Conservation (phyloP, 2,797 vertebrate species). For the Momotus momota region DNA sequence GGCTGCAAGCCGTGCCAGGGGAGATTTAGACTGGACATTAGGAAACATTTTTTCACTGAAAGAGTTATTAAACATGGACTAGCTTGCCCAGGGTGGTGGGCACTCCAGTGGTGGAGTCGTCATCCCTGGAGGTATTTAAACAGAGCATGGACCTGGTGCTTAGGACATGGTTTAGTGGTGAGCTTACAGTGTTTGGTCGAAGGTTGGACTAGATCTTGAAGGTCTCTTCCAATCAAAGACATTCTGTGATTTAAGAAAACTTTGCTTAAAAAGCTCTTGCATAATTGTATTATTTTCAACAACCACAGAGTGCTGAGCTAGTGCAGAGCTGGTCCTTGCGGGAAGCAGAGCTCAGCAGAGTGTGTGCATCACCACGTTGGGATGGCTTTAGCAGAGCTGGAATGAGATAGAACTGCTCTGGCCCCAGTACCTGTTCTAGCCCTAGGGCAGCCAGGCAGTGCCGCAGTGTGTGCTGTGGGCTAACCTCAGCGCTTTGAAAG, state of each 20-base stretch:
- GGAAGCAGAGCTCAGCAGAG: rapidly evolving
- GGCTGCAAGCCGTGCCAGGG: too few relatives aligned
- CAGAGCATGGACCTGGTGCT: too few relatives aligned
- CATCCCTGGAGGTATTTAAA: too few relatives aligned
- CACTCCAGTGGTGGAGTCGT: too few relatives aligned
- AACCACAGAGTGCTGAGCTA: rapidly evolving
- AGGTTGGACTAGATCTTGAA: too few relatives aligned
- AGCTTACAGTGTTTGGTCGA: too few relatives aligned
- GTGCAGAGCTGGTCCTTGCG: not conserved
- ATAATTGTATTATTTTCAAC: not conserved
- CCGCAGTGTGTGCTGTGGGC: not conserved
- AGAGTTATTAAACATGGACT: too few relatives aligned
- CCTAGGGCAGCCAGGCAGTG: not conserved
- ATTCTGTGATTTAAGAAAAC: not conserved
- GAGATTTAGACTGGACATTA: too few relatives aligned
- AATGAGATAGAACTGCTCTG: not conserved
- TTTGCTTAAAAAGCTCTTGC: not conserved
- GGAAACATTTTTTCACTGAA: too few relatives aligned
- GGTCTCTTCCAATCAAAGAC: too few relatives aligned
- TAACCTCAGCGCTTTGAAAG: not conserved
- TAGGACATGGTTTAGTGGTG: too few relatives aligned
- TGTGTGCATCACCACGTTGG: not conserved
- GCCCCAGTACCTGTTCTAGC: not conserved
- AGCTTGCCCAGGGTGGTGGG: too few relatives aligned
- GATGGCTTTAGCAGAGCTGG: not conserved